phyloP scores from a whole-genome alignment of 2,888 invertebrate species.

The Tinea semifulvella region DNA sequence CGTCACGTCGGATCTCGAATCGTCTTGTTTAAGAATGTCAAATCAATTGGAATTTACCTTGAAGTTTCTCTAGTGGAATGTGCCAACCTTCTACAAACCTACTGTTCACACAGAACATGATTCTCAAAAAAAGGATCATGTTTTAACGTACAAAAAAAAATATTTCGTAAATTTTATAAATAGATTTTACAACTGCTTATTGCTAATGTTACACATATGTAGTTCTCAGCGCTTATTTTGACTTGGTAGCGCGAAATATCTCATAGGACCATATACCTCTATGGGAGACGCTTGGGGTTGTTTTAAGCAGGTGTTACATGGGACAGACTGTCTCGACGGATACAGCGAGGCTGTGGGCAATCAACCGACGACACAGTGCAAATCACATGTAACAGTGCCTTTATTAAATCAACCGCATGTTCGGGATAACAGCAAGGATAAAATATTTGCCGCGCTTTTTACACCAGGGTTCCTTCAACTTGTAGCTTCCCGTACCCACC shows the following conservation, averaged over 20 bases:
- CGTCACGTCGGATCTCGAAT: constrained; percentile 56
- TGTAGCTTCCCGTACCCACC: too few relatives aligned
- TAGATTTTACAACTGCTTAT: constrained; percentile 65
- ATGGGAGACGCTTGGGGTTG: background rate
- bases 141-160: constrained; percentile 61
- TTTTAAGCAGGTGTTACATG: background rate
- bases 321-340: background rate
- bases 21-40: constrained; percentile 57
- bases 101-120: constrained; percentile 61
- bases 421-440: too few relatives aligned
- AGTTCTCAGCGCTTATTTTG: background rate
- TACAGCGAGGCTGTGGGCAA: constrained; percentile 8
- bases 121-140: constrained; percentile 64
- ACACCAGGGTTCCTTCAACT: too few relatives aligned
- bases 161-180: constrained; percentile 67
- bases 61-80: constrained; percentile 63
- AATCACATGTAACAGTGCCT: background rate
- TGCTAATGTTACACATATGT: constrained; percentile 51
- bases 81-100: constrained; percentile 64
- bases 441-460: too few relatives aligned
- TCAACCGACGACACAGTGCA: background rate
- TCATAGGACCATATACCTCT: constrained; percentile 1
- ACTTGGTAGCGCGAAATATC: background rate
- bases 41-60: constrained; percentile 60
- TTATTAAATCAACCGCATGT: too few relatives aligned